Percentiles rank a stretch among this genome's conserved stretches.
These are phyloP conservation scores for Quadroppia sp. DNA, from an alignment of 2,888 invertebrate genomes.

Conservation along the genomic window DNA sequence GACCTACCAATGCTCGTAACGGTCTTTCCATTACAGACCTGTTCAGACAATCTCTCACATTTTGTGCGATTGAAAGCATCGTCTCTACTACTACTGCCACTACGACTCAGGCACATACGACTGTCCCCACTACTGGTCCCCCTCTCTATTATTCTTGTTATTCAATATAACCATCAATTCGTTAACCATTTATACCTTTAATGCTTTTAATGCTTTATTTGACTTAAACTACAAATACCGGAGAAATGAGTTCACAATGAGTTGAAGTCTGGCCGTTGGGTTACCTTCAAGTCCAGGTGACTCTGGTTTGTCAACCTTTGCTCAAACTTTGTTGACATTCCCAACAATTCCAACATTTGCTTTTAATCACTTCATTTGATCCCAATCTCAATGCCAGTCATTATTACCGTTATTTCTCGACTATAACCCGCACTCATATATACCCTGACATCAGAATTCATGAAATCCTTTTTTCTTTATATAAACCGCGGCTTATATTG, in stretches of 20 bases:
- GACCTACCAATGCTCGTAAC: constrained; percentile 17
- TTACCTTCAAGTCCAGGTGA: constrained; percentile 18
- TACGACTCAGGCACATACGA: not conserved
- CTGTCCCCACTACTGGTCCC: not conserved
- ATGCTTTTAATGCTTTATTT: constrained; percentile 7
- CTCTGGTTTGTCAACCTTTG: constrained; percentile 30
- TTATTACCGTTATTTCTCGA: no score
- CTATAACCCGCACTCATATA: no score
- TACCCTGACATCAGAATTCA: no score
- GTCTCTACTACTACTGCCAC: not conserved
- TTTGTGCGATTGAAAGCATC: not conserved
- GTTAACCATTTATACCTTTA: constrained; percentile 20
- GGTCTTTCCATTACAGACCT: constrained; percentile 33
- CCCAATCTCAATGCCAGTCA: not conserved
- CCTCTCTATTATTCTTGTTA: constrained; percentile 19
- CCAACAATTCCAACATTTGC: not conserved
- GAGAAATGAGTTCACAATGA: constrained; percentile 17
- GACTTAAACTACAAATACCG: not conserved
- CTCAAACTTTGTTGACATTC: constrained; percentile 17
- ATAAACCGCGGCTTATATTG: no score
- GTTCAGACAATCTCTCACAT: constrained; percentile 17
- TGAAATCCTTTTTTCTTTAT: no score
- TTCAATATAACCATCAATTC: constrained; percentile 22
- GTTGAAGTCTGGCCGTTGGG: constrained; percentile 8
- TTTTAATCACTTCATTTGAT: not conserved